These are phyloP conservation scores for Jaculus jaculus DNA, from an alignment of 2,113 vertebrate genomes.

Conservation along the genomic window DNA sequence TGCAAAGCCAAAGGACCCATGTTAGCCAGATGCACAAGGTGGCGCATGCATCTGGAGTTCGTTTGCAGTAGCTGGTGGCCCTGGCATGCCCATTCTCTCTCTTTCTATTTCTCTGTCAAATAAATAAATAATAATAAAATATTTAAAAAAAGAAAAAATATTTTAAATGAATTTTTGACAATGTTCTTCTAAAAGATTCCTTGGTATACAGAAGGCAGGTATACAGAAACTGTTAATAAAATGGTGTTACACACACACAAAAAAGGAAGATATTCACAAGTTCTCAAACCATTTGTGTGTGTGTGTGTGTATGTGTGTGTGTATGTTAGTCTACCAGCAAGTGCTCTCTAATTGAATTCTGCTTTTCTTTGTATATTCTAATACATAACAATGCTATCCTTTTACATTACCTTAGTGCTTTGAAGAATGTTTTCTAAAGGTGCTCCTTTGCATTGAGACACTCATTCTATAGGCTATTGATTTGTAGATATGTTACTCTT, in stretches of 20 bases:
- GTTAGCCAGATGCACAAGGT: too few species aligned
- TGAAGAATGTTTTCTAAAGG: slow-evolving; percentile 47
- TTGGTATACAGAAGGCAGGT: neutral
- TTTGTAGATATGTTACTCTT: slow-evolving; percentile 49
- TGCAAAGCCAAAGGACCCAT: too few species aligned
- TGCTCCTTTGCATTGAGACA: slow-evolving; percentile 26
- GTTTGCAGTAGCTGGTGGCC: too few species aligned
- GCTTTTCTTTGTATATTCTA: neutral
- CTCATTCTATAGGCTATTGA: slow-evolving; percentile 54
- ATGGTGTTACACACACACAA: neutral
- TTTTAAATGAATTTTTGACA: slow-evolving; percentile 10
- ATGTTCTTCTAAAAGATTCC: neutral
- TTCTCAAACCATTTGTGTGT: neutral
- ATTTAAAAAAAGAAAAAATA: slow-evolving; percentile 17
- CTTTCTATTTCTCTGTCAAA: too few species aligned
- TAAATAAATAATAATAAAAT: too few species aligned
- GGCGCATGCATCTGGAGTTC: too few species aligned
- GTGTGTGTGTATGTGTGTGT: neutral
- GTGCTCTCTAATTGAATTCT: slow-evolving; percentile 3
- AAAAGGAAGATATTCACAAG: slow-evolving; percentile 1
- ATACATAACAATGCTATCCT: neutral
- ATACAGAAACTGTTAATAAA: neutral
- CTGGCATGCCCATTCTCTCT: too few species aligned
- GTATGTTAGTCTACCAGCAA: neutral
- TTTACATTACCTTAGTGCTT: slow-evolving; percentile 38